phyloP scores from a whole-genome alignment of 2,888 invertebrate genomes.

The Parascotia fuliginaria region DNA sequence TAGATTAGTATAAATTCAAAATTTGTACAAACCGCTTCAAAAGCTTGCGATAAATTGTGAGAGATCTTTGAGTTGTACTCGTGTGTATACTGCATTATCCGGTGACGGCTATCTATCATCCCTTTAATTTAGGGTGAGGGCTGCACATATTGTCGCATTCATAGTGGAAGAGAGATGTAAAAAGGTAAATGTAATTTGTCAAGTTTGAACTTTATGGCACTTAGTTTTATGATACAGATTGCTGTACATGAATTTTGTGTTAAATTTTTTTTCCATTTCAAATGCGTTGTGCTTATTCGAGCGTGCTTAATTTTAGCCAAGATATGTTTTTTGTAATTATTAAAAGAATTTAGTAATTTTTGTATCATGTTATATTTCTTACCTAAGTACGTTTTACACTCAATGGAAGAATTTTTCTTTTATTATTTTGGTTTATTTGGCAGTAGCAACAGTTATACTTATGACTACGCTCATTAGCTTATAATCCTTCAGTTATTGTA shows the following conservation, averaged over 20 bases:
- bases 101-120: constrained; percentile 42
- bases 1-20: background rate
- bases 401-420: too few relatives aligned
- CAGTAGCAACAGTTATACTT: too few relatives aligned
- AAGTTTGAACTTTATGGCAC: too few relatives aligned
- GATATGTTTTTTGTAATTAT: constrained; percentile 8
- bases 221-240: too few relatives aligned
- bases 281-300: constrained; percentile 22
- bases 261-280: too few relatives aligned
- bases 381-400: too few relatives aligned
- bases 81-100: constrained; percentile 42
- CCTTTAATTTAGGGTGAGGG: constrained; percentile 41
- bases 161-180: too few relatives aligned
- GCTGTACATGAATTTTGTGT: too few relatives aligned
- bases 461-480: too few relatives aligned
- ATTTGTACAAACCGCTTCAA: background rate
- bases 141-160: constrained; percentile 24
- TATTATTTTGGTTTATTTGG: too few relatives aligned
- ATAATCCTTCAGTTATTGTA: too few relatives aligned
- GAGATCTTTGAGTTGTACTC: constrained; percentile 40
- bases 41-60: constrained; percentile 26
- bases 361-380: background rate
- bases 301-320: constrained; percentile 9
- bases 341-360: background rate
- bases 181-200: too few relatives aligned